phyloP scores from a whole-genome alignment of 2,113 vertebrate species.

The Crocuta crocuta region DNA sequence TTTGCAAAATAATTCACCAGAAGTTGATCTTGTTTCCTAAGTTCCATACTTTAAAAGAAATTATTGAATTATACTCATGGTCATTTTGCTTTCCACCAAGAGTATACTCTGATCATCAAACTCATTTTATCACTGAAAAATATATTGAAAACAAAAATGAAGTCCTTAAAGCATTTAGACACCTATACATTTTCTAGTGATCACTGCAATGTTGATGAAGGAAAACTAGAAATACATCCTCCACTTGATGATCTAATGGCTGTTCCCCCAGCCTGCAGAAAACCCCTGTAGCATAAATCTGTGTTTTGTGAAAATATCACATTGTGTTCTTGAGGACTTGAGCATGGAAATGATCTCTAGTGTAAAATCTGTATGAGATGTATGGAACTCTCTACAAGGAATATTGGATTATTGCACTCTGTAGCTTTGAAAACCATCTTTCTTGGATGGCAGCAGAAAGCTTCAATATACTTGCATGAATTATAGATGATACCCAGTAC shows the following conservation, averaged over 20 bases:
- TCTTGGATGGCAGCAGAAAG: conserved; percentile 85
- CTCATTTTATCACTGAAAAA: conserved; percentile 51
- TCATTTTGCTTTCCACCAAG: conserved; percentile 57
- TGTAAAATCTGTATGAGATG: conserved; percentile 85
- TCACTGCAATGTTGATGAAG: conserved; percentile 36
- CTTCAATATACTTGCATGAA: conserved; percentile 92
- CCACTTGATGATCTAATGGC: conserved; percentile 49
- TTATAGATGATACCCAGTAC: conserved; percentile 91
- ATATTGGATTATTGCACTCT: conserved; percentile 88
- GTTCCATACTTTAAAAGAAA: conserved; percentile 37
- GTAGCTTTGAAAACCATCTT: conserved; percentile 86
- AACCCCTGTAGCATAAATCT: conserved; percentile 66
- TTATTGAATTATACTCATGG: conserved; percentile 51
- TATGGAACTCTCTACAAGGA: conserved; percentile 88
- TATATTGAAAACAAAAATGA: conserved; percentile 40
- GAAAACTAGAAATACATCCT: conserved; percentile 61
- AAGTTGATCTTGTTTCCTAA: conserved; percentile 61
- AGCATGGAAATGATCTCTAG: conserved; percentile 82
- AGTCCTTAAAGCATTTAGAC: neutral
- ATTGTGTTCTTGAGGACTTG: conserved; percentile 75
- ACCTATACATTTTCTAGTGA: conserved; percentile 60
- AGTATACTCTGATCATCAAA: conserved; percentile 11
- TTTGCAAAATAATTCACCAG: conserved; percentile 42
- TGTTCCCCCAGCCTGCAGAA: conserved; percentile 67
- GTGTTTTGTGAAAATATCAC: conserved; percentile 76